Percentiles rank a stretch among this genome's conserved stretches.
Conservation (phyloP, 1,140 invertebrate genomes). For the Anoplolepis gracilipes region DNA sequence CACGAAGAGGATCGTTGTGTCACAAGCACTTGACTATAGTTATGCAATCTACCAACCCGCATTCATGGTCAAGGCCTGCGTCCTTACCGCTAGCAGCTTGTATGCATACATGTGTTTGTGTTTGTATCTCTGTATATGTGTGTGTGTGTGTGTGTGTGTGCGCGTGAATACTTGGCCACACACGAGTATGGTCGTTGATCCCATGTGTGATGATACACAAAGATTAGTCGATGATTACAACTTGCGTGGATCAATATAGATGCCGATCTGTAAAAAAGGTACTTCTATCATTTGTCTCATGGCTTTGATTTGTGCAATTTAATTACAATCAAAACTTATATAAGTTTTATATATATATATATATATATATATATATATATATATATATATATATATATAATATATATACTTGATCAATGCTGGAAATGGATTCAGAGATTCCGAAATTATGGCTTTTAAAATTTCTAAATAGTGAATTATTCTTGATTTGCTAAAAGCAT, state of each 20-base stretch:
- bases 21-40: constrained; percentile 78
- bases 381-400: too few species aligned
- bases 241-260: not conserved
- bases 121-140: constrained; percentile 13
- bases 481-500: not conserved
- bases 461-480: not conserved
- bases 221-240: constrained; percentile 14
- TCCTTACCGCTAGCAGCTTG: constrained; percentile 62
- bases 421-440: not conserved
- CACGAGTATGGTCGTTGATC: constrained; percentile 39
- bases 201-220: constrained; percentile 10
- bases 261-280: not conserved
- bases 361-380: too few species aligned
- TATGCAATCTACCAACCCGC: constrained; percentile 81
- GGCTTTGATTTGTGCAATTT: not conserved
- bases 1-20: constrained; percentile 59
- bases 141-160: not conserved
- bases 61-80: constrained; percentile 83
- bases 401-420: not conserved
- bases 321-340: not conserved
- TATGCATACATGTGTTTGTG: constrained; percentile 20
- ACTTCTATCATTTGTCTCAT: not conserved
- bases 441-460: not conserved
- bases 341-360: too few species aligned
- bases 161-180: not conserved